Evolutionary conservation across 2,113 vertebrate genomes (phyloP).

Genomic region (Anoura caudifer): DNA sequence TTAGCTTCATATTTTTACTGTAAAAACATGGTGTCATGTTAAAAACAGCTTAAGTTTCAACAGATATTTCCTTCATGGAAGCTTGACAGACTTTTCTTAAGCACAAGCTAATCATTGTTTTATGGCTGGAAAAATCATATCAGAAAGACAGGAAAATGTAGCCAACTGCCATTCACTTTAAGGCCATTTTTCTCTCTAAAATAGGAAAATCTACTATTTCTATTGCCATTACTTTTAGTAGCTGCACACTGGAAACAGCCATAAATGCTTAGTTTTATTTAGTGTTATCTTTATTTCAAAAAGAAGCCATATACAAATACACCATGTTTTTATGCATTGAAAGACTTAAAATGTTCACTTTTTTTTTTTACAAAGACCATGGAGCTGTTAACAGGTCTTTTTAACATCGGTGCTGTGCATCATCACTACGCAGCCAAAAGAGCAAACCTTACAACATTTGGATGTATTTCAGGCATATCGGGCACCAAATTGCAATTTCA

Average conservation of each 20-base stretch:
- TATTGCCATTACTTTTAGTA: conserved; percentile 36
- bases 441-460: background rate
- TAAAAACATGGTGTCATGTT: background rate
- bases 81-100: conserved; percentile 10
- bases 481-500: background rate
- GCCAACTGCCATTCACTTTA: conserved; percentile 22
- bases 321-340: background rate
- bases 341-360: background rate
- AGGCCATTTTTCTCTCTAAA: conserved; percentile 1
- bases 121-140: conserved; percentile 58
- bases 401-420: background rate
- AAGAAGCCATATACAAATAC: background rate
- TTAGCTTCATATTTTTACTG: background rate
- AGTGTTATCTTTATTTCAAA: conserved; percentile 1
- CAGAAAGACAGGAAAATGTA: conserved; percentile 37
- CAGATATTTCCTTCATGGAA: conserved; percentile 24
- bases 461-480: background rate
- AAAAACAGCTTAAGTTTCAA: conserved; percentile 28
- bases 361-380: background rate
- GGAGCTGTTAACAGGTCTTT: background rate
- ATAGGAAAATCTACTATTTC: conserved; percentile 21
- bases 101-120: conserved; percentile 39
- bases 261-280: background rate
- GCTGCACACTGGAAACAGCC: background rate
- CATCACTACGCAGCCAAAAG: background rate